Conservation (phyloP, 2,888 invertebrate genomes). For the Pachydiplax longipennis region DNA sequence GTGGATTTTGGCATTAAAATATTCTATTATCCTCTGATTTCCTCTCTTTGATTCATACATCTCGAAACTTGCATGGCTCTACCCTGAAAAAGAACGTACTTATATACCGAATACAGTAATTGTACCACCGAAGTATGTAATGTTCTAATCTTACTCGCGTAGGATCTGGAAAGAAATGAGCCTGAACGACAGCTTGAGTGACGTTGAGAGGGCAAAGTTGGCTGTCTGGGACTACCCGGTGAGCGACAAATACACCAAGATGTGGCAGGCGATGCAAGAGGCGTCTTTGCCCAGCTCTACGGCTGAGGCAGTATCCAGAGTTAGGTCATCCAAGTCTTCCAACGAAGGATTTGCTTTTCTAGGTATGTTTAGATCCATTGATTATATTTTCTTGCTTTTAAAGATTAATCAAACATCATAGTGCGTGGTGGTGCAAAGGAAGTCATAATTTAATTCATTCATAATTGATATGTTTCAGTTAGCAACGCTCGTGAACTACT, state of each 20-base stretch:
- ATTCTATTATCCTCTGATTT: too few species aligned
- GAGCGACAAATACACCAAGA: conserved; percentile 97
- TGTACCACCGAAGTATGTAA: too few species aligned
- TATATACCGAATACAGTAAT: too few species aligned
- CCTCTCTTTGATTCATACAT: too few species aligned
- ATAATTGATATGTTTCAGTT: too few species aligned
- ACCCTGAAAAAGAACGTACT: too few species aligned
- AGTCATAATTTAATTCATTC: background rate
- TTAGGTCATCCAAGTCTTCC: conserved; percentile 70
- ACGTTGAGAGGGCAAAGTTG: conserved; percentile 88
- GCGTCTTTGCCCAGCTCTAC: conserved; percentile 81
- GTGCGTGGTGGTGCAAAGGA: too few species aligned
- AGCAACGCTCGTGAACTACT: too few species aligned
- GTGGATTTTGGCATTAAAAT: too few species aligned
- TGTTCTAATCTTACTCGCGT: conserved; percentile 41
- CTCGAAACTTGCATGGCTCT: too few species aligned
- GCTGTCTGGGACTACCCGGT: conserved; percentile 99
- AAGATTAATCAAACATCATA: background rate
- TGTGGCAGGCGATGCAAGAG: conserved; percentile 95
- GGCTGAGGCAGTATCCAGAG: conserved; percentile 80
- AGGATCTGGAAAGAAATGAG: conserved; percentile 99
- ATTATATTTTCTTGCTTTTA: conserved; percentile 42
- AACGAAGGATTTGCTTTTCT: conserved; percentile 91
- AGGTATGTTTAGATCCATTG: conserved; percentile 59
- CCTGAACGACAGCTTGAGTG: conserved; percentile 88